Evolutionary conservation across 2,797 vertebrate genomes (phyloP).

Genomic region (Gorsachius magnificus): DNA sequence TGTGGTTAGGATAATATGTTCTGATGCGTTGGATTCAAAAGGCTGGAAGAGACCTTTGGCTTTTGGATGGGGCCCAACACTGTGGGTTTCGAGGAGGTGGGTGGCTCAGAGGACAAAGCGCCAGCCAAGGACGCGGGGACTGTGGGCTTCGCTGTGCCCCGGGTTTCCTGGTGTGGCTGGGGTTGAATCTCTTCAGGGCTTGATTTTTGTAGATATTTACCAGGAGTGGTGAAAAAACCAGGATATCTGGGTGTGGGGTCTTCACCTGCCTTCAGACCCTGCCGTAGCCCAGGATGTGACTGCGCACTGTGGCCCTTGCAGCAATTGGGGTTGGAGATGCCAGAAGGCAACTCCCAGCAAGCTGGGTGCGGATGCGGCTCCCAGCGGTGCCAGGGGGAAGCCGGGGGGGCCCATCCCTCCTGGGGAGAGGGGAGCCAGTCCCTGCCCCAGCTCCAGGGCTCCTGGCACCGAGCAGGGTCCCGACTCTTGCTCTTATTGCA

Average conservation of each 20-base stretch:
- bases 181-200: neutral
- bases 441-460: neutral
- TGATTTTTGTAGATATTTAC: neutral
- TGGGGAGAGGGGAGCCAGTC: neutral
- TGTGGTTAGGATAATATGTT: neutral
- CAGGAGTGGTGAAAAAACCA: fast-evolving
- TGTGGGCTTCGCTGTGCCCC: neutral
- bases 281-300: neutral
- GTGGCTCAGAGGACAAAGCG: neutral
- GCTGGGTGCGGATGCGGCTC: neutral
- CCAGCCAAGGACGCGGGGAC: neutral
- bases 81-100: neutral
- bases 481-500: neutral
- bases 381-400: neutral
- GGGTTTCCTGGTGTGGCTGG: neutral
- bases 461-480: neutral
- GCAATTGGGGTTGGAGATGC: neutral
- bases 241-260: neutral
- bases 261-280: fast-evolving
- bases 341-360: neutral
- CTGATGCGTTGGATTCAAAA: fast-evolving
- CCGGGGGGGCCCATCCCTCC: too few species aligned
- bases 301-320: fast-evolving
- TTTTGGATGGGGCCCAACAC: neutral
- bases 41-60: neutral